A percentile compares a stretch with the other conserved stretches of the same genome.
These are phyloP conservation scores for Thymallus thymallus DNA, from an alignment of 2,113 vertebrate species.

Conservation along the genomic window DNA sequence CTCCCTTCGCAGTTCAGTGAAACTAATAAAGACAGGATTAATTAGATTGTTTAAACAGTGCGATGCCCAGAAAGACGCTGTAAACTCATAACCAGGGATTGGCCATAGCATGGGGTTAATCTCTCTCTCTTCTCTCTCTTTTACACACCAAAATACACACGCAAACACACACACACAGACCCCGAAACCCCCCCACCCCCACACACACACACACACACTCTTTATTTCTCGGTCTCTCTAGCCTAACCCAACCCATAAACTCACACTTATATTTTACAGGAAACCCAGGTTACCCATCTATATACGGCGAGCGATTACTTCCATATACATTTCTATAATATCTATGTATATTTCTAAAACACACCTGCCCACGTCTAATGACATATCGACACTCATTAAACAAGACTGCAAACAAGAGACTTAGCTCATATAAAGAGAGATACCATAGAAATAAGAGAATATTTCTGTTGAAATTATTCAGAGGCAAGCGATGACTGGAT, in stretches of 20 bases:
- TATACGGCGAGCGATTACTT: not conserved
- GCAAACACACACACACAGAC: conserved; percentile 34
- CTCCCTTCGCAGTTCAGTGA: conserved; percentile 78
- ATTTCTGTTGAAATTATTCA: too few species aligned
- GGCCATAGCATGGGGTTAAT: conserved; percentile 89
- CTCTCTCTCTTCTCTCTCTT: conserved; percentile 74
- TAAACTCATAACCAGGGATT: conserved; percentile 92
- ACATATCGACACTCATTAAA: not conserved
- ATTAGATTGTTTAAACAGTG: conserved; percentile 93
- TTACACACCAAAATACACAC: conserved; percentile 72
- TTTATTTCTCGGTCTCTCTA: not conserved
- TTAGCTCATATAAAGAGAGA: not conserved
- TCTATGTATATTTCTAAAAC: not conserved
- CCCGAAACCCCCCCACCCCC: too few species aligned
- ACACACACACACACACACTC: conserved; percentile 34
- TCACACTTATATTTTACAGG: conserved; percentile 13
- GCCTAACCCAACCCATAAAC: conserved; percentile 6
- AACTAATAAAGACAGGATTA: conserved; percentile 94
- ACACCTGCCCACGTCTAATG: not conserved
- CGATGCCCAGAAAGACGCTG: conserved; percentile 85
- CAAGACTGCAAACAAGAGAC: not conserved
- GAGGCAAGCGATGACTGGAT: not conserved
- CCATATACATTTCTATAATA: not conserved
- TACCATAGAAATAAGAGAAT: not conserved
- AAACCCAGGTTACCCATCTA: conserved; percentile 13